Percentiles rank a stretch among this genome's conserved stretches.
Conservation (phyloP, 2,797 vertebrate genomes). For the Orientallactaga sibirica region DNA sequence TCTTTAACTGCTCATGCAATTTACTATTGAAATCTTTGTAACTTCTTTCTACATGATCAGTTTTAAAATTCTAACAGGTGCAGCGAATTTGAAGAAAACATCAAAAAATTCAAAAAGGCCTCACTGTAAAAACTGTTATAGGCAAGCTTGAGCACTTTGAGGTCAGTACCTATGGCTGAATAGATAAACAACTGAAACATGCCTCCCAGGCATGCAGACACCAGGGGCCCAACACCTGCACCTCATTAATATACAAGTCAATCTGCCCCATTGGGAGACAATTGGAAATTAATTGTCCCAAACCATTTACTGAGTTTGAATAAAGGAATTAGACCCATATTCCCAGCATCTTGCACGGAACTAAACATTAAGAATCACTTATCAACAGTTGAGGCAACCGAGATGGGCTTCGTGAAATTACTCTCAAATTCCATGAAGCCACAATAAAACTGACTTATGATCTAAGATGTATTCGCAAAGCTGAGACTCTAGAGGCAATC, state of each 20-base stretch:
- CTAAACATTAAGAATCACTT: conserved; percentile 82
- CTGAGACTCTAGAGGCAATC: conserved; percentile 55
- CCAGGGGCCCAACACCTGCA: conserved; percentile 93
- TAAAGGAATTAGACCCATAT: conserved; percentile 89
- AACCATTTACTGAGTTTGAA: conserved; percentile 91
- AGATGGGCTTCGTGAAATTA: conserved; percentile 71
- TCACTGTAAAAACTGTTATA: conserved; percentile 90
- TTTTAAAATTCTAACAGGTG: conserved; percentile 92
- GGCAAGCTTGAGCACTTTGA: conserved; percentile 90
- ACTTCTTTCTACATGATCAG: conserved; percentile 90
- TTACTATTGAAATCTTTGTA: conserved; percentile 88
- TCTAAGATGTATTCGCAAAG: conserved; percentile 70
- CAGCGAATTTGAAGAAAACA: conserved; percentile 88
- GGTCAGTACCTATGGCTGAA: conserved; percentile 89
- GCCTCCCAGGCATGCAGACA: conserved; percentile 91
- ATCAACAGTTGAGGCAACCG: conserved; percentile 74
- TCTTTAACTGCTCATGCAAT: conserved; percentile 88
- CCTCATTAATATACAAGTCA: conserved; percentile 93
- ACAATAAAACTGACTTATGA: conserved; percentile 70
- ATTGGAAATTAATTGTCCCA: conserved; percentile 94
- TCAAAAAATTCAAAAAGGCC: conserved; percentile 87
- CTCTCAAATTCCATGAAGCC: conserved; percentile 69
- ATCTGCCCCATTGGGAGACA: conserved; percentile 92
- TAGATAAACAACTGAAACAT: conserved; percentile 92
- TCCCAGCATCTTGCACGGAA: conserved; percentile 85